Conservation (phyloP, 2,888 invertebrate species). For the Zelleria hepariella region DNA sequence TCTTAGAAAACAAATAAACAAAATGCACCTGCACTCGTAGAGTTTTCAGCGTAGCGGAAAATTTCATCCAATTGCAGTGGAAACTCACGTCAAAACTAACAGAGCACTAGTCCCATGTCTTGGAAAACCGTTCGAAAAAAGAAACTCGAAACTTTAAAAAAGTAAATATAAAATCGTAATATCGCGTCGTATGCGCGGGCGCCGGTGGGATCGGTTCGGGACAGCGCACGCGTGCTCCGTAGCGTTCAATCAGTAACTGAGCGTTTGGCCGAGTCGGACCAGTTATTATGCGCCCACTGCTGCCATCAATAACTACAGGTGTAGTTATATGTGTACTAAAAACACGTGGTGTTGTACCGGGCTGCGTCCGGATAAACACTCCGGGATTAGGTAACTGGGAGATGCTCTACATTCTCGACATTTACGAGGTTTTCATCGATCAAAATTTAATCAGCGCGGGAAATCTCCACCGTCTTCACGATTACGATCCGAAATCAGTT, state of each 20-base stretch:
- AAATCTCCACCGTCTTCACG: neutral
- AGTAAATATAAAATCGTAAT: neutral
- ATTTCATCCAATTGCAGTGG: slow-evolving; percentile 32
- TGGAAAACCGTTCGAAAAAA: neutral
- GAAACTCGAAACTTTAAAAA: neutral
- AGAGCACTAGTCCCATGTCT: neutral
- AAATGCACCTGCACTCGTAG: slow-evolving; percentile 57
- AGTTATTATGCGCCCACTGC: slow-evolving; percentile 69
- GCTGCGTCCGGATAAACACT: neutral
- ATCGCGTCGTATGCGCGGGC: slow-evolving; percentile 44
- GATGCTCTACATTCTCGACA: neutral
- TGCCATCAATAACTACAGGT: slow-evolving; percentile 54
- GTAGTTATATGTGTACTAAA: slow-evolving; percentile 5
- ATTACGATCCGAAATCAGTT: neutral
- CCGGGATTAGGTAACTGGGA: slow-evolving; percentile 3
- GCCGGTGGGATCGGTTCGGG: slow-evolving; percentile 19
- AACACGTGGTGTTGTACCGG: slow-evolving; percentile 50
- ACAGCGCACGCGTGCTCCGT: slow-evolving; percentile 51
- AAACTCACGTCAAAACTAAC: slow-evolving; percentile 42
- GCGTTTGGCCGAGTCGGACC: slow-evolving; percentile 42
- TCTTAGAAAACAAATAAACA: slow-evolving; percentile 33
- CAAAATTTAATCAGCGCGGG: neutral
- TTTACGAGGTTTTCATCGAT: neutral
- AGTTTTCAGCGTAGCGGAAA: slow-evolving; percentile 41
- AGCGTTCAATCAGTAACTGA: slow-evolving; percentile 63